phyloP scores from a whole-genome alignment of 2,888 invertebrate species.

The Adelognathus sp. region DNA sequence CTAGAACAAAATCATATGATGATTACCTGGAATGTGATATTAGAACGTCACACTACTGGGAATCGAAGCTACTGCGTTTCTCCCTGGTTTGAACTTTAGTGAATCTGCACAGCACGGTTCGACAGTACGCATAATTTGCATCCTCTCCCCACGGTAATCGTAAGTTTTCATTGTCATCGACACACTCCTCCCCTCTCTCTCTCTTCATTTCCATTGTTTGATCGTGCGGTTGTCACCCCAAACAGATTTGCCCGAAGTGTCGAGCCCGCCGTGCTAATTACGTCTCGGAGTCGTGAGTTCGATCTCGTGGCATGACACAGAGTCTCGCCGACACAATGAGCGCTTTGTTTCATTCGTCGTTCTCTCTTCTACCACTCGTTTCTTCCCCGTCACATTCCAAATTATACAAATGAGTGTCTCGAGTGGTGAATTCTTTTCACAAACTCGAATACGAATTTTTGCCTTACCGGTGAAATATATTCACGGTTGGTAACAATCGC shows the following conservation, averaged over 20 bases:
- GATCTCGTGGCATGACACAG: constrained; percentile 18
- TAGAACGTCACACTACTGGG: no score
- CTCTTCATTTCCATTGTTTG: constrained; percentile 37
- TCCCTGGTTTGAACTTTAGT: no score
- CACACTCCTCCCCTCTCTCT: neutral
- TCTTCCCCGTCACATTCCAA: neutral
- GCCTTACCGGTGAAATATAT: no score
- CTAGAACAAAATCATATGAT: no score
- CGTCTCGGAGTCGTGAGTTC: constrained; percentile 29
- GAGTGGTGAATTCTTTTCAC: neutral
- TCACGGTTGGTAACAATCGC: neutral
- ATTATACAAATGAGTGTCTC: neutral
- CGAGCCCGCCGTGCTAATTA: constrained; percentile 38
- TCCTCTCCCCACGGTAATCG: constrained; percentile 89
- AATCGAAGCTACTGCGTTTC: no score
- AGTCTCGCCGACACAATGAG: constrained; percentile 17
- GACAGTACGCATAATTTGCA: constrained; percentile 86
- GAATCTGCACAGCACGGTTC: constrained; percentile 84
- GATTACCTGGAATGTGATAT: no score
- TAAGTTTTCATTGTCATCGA: constrained; percentile 71
- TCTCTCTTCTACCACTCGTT: neutral
- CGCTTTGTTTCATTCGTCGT: constrained; percentile 6
- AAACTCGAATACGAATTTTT: neutral
- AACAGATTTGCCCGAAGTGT: neutral
- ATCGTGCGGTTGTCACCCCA: neutral